phyloP scores from a whole-genome alignment of 2,888 invertebrate species.

The Epinotia brunnichana region DNA sequence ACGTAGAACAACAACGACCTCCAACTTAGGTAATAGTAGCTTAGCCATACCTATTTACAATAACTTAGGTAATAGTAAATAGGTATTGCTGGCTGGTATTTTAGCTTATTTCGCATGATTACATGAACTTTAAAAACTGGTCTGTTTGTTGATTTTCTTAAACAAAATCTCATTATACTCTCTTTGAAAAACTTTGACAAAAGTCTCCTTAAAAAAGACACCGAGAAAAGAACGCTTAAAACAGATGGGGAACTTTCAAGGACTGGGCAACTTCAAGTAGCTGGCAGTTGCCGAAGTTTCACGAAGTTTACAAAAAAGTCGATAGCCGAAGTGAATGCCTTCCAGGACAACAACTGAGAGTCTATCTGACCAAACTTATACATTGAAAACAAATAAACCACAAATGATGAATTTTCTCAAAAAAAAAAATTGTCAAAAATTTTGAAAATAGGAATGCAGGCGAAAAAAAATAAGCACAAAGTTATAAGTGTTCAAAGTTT shows the following conservation, averaged over 20 bases:
- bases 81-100: too few relatives aligned
- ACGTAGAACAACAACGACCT: too few relatives aligned
- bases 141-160: not conserved
- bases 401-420: too few relatives aligned
- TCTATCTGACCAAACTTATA: not conserved
- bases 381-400: not conserved
- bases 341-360: not conserved
- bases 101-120: not conserved
- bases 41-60: too few relatives aligned
- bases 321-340: constrained; percentile 21
- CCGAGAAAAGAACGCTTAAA: constrained; percentile 13
- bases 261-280: constrained; percentile 5
- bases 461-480: too few relatives aligned
- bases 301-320: constrained; percentile 18
- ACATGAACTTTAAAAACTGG: not conserved
- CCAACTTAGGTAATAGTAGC: too few relatives aligned
- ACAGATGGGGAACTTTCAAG: constrained; percentile 20
- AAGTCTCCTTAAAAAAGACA: constrained; percentile 17
- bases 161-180: not conserved
- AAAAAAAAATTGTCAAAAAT: too few relatives aligned
- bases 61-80: too few relatives aligned
- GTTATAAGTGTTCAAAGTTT: too few relatives aligned
- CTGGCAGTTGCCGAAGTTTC: constrained; percentile 5
- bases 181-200: constrained; percentile 1
- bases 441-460: too few relatives aligned